Percentiles rank a stretch among this genome's conserved stretches.
Conservation (phyloP, 2,888 invertebrate species). For the Sipunculus nudus region DNA sequence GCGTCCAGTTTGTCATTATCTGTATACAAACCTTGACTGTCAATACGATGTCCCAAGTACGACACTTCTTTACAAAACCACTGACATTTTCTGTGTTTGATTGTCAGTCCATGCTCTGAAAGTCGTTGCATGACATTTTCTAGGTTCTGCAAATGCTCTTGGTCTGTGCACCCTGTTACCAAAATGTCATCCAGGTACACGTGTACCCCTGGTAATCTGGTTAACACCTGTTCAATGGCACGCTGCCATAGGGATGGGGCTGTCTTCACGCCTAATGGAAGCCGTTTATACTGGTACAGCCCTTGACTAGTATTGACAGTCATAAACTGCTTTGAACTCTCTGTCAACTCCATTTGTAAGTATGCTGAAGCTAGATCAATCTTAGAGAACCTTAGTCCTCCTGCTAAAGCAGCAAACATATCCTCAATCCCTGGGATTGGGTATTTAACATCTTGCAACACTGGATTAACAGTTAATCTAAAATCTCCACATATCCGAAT, state of each 20-base stretch:
- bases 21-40: not conserved
- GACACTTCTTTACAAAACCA: not conserved
- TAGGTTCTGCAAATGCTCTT: not conserved
- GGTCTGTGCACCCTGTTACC: not conserved
- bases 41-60: conserved; percentile 1
- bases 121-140: not conserved
- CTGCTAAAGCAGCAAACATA: conserved; percentile 1
- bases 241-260: not conserved
- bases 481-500: not conserved
- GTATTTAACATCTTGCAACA: not conserved
- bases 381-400: not conserved
- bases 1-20: not conserved
- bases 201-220: not conserved
- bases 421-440: conserved; percentile 3
- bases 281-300: not conserved
- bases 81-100: not conserved
- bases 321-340: not conserved
- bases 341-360: not conserved
- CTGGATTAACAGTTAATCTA: conserved; percentile 2
- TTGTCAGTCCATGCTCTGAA: not conserved
- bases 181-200: not conserved
- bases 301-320: conserved; percentile 1
- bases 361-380: conserved; percentile 2
- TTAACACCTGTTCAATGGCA: not conserved
- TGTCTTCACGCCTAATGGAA: not conserved